A percentile compares a stretch with the other conserved stretches of the same genome.
Evolutionary conservation across 2,888 invertebrate species (phyloP).

Genomic region (Tridacna gigas): DNA sequence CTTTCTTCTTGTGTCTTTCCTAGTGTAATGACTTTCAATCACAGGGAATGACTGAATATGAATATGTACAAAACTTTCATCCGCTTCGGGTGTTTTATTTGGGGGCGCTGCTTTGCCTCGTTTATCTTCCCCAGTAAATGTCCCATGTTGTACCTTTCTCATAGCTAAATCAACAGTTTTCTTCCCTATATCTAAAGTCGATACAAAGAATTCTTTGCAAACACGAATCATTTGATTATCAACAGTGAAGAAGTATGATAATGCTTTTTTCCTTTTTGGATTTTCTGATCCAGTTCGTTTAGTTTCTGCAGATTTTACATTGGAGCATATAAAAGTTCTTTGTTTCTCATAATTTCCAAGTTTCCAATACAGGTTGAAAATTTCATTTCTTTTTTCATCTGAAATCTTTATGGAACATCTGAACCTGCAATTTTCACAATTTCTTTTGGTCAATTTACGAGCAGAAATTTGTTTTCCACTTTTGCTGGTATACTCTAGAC

Average conservation of each 20-base stretch:
- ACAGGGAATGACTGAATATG: not conserved
- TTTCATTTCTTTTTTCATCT: not conserved
- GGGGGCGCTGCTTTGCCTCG: not conserved
- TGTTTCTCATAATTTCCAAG: no score
- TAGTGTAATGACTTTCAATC: not conserved
- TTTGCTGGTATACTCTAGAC: no score
- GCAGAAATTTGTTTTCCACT: no score
- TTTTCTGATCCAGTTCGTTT: no score
- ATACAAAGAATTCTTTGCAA: slow-evolving; percentile 49
- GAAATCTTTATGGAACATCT: not conserved
- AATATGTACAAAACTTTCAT: not conserved
- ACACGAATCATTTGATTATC: no score
- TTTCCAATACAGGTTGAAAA: not conserved
- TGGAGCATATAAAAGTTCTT: no score
- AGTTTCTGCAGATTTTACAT: no score
- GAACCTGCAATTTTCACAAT: not conserved
- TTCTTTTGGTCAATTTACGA: no score
- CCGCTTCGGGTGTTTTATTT: not conserved
- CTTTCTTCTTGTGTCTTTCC: not conserved
- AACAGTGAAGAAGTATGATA: no score
- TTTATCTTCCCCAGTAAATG: not conserved
- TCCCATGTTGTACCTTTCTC: not conserved
- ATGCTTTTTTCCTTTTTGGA: no score
- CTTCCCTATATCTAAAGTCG: slow-evolving; percentile 47
- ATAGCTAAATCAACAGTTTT: slow-evolving; percentile 48